phyloP scores from a whole-genome alignment of 2,888 invertebrate species.

The Artemia sinica region DNA sequence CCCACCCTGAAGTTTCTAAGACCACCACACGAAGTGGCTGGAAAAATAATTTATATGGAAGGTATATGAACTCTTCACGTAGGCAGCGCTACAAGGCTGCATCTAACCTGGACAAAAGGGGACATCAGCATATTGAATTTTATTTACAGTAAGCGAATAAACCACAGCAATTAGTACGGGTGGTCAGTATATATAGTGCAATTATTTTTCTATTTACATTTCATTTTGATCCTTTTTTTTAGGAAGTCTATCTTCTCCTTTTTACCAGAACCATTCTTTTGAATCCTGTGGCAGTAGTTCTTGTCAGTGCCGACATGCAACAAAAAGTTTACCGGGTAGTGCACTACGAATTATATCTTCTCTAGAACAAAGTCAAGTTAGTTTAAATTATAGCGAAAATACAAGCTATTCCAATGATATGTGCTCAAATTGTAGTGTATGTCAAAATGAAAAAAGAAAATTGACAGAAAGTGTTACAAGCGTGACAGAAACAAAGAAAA shows the following conservation, averaged over 20 bases:
- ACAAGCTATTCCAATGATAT: neutral
- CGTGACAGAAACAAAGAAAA: neutral
- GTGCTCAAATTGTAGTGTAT: constrained; percentile 6
- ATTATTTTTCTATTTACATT: no score
- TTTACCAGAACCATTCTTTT: neutral
- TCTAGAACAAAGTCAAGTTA: neutral
- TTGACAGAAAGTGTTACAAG: neutral
- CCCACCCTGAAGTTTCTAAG: no score
- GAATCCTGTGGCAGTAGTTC: constrained; percentile 3
- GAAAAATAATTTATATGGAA: no score
- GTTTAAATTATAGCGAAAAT: neutral
- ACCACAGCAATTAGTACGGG: no score
- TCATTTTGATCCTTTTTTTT: neutral
- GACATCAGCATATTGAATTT: no score
- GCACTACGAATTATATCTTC: neutral
- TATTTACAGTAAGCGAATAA: no score
- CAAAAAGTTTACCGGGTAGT: neutral
- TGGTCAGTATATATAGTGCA: no score
- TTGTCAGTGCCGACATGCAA: constrained; percentile 4
- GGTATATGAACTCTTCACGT: no score
- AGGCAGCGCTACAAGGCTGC: no score
- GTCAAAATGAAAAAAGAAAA: neutral
- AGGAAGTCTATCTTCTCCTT: constrained; percentile 7
- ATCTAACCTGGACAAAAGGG: no score
- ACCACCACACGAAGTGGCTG: no score